Base-by-base conservation (phyloP, 2,888 invertebrate species). In the Electrophaes corylata region DNA sequence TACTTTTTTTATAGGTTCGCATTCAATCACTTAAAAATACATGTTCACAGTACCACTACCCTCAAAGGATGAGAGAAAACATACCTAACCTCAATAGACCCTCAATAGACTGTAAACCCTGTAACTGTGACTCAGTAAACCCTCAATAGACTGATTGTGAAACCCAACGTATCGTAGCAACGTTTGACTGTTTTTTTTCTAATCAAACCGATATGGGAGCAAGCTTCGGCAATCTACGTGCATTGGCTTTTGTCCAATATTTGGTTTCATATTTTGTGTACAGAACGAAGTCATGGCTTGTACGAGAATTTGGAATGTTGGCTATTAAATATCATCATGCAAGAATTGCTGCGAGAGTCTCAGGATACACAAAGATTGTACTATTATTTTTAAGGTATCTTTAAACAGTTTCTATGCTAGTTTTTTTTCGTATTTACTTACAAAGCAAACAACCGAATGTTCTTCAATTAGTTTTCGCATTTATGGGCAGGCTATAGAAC, bases 181-280 rank as follows among this genome's bases (percentile, higher is more conserved):
- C 35, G 23, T 26, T 44, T 26, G 12, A 12, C 39, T 18, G 18
- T 19, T 67, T 70, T 69, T 70, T 76, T 73, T 75, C 73, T 74
- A 73, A 76, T 75, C 71, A 75, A 72, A 76, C 66, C 65, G 65
- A 73, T 77, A 72, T 71, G 67, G 74, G 72, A 66, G 69, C 61
- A 50, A 54, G 65, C 62, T 72, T 64, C 60, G 67, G 71, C 67
- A 72, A 50, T 60, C 53, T 53, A 48, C 62, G 51, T 60, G 52
- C 56, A 63, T 71, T 83, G 84, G 83, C 79, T 58, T 57, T 46
- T 54, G 50, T 70, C 83, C 84, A 84, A 82, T 59, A 41, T 59
- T 59, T 59, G 46, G 31, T 49, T 53, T 53, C 33, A 33, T 54
- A 54, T 48, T 48, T 48, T 29, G 26, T 41, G 35, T 43, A 19